phyloP scores from a whole-genome alignment of 1,140 invertebrate species.

The Linepithema humile region DNA sequence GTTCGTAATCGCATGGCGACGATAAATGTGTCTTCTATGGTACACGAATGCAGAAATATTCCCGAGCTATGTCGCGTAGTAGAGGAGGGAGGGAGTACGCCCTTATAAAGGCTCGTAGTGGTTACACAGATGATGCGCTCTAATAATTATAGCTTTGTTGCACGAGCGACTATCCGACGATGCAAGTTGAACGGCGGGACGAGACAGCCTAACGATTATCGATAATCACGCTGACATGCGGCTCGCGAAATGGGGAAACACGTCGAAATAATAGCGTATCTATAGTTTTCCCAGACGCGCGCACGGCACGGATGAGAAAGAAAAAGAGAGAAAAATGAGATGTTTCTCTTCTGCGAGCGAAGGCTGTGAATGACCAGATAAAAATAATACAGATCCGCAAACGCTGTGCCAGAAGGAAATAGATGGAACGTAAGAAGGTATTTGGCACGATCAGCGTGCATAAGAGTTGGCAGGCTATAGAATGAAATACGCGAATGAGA shows the following conservation, averaged over 20 bases:
- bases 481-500: conserved; percentile 65
- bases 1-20: conserved; percentile 72
- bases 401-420: conserved; percentile 65
- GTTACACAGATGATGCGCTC: conserved; percentile 82
- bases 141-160: conserved; percentile 84
- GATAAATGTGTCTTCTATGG: conserved; percentile 49
- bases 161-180: conserved; percentile 70
- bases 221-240: conserved; percentile 52
- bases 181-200: conserved; percentile 78
- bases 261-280: conserved; percentile 39
- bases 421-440: conserved; percentile 67
- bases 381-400: conserved; percentile 69
- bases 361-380: conserved; percentile 72
- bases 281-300: conserved; percentile 41
- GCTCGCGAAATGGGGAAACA: conserved; percentile 51
- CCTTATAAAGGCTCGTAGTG: conserved; percentile 80
- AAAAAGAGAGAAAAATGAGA: conserved; percentile 1
- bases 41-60: conserved; percentile 56
- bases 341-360: conserved; percentile 1
- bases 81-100: conserved; percentile 45
- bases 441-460: conserved; percentile 70
- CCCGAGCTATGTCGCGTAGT: conserved; percentile 51
- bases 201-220: conserved; percentile 58
- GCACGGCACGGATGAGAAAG: neutral
- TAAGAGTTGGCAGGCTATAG: conserved; percentile 67